Evolutionary conservation across 2,113 vertebrate species (phyloP).

Genomic region (Pungitius pungitius): DNA sequence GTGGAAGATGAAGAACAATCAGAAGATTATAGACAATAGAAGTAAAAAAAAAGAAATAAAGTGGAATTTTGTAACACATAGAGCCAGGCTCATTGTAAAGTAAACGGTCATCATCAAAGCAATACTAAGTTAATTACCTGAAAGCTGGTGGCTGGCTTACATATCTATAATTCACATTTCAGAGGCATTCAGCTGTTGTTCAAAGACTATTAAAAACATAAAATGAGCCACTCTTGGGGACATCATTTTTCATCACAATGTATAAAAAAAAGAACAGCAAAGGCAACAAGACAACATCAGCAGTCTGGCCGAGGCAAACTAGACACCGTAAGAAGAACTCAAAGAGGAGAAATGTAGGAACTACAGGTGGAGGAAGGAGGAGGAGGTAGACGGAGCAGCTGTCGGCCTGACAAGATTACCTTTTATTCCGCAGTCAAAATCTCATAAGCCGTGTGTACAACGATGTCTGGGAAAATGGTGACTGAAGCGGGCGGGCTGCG

Average conservation of each 20-base stretch:
- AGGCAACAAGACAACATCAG: no score
- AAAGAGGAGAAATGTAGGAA: not conserved
- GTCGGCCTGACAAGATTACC: constrained; percentile 42
- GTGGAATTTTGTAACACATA: not conserved
- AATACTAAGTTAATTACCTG: not conserved
- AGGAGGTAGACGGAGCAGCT: constrained; percentile 43
- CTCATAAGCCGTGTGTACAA: constrained; percentile 39
- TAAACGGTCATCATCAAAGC: not conserved
- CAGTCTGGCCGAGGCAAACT: no score
- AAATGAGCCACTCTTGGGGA: not conserved
- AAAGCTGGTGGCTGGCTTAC: not conserved
- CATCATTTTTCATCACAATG: not conserved
- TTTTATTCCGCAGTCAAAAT: constrained; percentile 47
- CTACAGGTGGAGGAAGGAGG: constrained; percentile 28
- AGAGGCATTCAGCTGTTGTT: not conserved
- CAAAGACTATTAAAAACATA: not conserved
- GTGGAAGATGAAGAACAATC: not conserved
- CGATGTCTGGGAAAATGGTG: constrained; percentile 32
- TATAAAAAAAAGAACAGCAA: constrained; percentile 27
- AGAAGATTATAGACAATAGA: not conserved
- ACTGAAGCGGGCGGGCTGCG: not conserved
- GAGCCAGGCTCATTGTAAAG: not conserved
- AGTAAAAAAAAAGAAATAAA: not conserved
- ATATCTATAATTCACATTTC: not conserved
- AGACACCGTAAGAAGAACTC: constrained; percentile 1